Percentiles rank a stretch among this genome's conserved stretches.
Conservation (phyloP, 2,888 invertebrate genomes). For the Lutraria lutraria region DNA sequence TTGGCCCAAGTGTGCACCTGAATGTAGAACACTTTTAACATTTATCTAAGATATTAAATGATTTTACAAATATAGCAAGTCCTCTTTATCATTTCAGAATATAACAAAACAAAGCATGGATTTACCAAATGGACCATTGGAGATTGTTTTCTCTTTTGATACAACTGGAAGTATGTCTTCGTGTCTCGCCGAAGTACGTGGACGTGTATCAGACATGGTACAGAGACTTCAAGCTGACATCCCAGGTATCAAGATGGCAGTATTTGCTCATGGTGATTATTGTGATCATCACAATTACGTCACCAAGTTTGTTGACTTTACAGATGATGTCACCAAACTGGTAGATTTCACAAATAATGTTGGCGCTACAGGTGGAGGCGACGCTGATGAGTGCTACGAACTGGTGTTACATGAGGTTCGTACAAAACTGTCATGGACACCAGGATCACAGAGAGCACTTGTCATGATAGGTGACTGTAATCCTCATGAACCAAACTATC, state of each 20-base stretch:
- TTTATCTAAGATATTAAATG: background rate
- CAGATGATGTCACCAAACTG: conserved; percentile 64
- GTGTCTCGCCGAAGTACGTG: conserved; percentile 76
- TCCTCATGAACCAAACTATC: conserved; percentile 65
- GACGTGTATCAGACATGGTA: conserved; percentile 80
- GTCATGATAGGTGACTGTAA: conserved; percentile 77
- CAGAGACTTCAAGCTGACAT: conserved; percentile 84
- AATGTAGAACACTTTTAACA: too few relatives aligned
- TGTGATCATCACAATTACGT: conserved; percentile 74
- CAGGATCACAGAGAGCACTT: conserved; percentile 71
- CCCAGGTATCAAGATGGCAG: conserved; percentile 81
- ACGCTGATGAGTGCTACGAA: conserved; percentile 60
- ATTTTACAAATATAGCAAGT: background rate
- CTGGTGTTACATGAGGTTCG: conserved; percentile 75
- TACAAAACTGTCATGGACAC: conserved; percentile 73
- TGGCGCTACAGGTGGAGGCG: conserved; percentile 75
- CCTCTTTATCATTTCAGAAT: background rate
- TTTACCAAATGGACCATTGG: conserved; percentile 72
- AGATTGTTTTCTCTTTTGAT: conserved; percentile 82
- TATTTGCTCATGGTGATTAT: conserved; percentile 85
- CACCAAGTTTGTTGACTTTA: conserved; percentile 72
- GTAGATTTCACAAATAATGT: conserved; percentile 77
- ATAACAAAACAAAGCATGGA: conserved; percentile 44
- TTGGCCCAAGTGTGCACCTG: too few relatives aligned
- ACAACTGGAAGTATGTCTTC: conserved; percentile 82